Conservation (phyloP, 2,888 invertebrate genomes). For the Poecilus cupreus region DNA sequence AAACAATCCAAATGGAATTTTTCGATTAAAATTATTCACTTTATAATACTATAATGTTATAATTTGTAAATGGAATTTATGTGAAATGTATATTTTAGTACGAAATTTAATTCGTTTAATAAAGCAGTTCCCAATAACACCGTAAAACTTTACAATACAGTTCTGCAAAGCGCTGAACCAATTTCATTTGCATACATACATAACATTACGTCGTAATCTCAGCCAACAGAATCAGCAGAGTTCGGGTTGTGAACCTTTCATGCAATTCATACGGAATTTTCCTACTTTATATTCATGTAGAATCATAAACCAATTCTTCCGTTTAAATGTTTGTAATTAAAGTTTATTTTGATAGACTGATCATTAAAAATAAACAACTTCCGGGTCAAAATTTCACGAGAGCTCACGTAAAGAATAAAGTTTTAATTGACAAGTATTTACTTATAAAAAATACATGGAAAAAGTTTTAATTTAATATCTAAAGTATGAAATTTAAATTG, state of each 20-base stretch:
- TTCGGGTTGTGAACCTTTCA: neutral
- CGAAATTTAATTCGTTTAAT: neutral
- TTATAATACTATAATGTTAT: too few species aligned
- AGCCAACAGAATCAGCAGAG: neutral
- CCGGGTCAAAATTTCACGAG: too few species aligned
- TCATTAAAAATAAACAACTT: neutral
- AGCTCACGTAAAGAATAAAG: too few species aligned
- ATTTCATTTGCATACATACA: constrained; percentile 3
- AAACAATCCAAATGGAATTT: too few species aligned
- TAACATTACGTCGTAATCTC: neutral
- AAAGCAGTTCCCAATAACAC: neutral
- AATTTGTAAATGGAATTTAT: too few species aligned
- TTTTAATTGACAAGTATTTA: too few species aligned
- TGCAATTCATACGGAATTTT: neutral
- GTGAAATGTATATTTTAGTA: too few species aligned
- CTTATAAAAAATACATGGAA: too few species aligned
- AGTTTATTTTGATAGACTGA: neutral
- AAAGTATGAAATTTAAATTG: neutral
- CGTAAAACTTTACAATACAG: neutral
- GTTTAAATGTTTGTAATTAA: neutral
- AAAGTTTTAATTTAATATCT: too few species aligned
- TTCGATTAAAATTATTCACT: too few species aligned
- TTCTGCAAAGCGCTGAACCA: neutral
- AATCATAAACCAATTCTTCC: neutral
- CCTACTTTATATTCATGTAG: neutral